Percentiles rank a stretch among this genome's conserved stretches.
These are phyloP conservation scores for Athene noctua DNA, from an alignment of 2,113 vertebrate species.

Conservation along the genomic window DNA sequence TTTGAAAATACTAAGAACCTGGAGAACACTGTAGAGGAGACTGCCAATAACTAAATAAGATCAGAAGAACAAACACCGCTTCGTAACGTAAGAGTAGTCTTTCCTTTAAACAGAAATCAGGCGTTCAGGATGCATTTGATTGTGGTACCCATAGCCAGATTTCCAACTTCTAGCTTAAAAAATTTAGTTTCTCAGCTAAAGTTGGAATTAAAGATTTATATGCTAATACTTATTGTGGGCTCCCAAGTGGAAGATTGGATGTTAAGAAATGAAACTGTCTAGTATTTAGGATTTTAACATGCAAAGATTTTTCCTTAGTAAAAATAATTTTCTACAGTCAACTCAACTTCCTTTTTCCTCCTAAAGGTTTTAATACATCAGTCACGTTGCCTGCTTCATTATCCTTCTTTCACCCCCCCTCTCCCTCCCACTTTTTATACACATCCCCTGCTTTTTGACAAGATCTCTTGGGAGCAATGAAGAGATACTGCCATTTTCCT, in stretches of 20 bases:
- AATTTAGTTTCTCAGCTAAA: neutral
- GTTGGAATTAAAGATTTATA: neutral
- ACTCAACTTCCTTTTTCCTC: neutral
- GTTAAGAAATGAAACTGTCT: neutral
- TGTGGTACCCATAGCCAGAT: neutral
- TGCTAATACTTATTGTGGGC: neutral
- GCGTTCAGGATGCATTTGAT: neutral
- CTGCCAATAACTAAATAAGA: neutral
- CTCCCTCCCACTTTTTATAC: constrained; percentile 55
- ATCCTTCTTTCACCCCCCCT: constrained; percentile 39
- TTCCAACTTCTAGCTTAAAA: neutral
- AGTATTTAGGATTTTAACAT: neutral
- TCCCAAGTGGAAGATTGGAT: neutral
- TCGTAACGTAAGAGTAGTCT: rapidly evolving
- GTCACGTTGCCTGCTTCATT: constrained; percentile 42
- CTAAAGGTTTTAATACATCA: constrained; percentile 31
- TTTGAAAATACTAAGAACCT: neutral
- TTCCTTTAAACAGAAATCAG: neutral
- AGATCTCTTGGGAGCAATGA: constrained; percentile 73
- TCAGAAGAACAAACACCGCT: neutral
- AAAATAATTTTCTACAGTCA: constrained; percentile 2
- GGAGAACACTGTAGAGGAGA: neutral
- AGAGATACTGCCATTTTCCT: constrained; percentile 60
- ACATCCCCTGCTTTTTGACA: constrained; percentile 58
- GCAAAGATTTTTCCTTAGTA: neutral